These are phyloP conservation scores for Heterotilapia buettikoferi DNA, from an alignment of 2,113 vertebrate species.

Conservation along the genomic window DNA sequence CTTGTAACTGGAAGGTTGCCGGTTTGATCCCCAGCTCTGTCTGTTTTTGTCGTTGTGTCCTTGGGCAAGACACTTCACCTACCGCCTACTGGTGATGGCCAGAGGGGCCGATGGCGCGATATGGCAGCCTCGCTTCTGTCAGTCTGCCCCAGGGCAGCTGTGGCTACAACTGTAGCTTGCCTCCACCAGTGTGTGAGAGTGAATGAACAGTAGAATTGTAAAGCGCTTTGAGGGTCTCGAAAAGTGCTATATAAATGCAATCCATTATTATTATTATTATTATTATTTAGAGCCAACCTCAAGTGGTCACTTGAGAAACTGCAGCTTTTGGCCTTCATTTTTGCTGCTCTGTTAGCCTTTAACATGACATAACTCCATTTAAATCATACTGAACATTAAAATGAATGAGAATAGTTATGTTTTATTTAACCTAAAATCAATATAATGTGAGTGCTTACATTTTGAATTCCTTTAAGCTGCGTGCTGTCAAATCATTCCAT, in stretches of 20 bases:
- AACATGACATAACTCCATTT: background rate
- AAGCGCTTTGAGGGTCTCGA: background rate
- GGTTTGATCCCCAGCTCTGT: background rate
- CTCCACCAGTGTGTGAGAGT: background rate
- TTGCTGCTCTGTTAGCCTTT: background rate
- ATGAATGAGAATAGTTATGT: background rate
- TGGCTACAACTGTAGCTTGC: background rate
- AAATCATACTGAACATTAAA: background rate
- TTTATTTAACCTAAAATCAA: background rate
- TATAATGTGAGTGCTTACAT: background rate
- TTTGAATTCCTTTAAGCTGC: background rate
- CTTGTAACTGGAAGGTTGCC: background rate
- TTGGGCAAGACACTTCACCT: background rate
- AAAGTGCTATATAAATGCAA: background rate
- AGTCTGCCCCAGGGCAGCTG: background rate
- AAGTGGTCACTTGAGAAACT: background rate
- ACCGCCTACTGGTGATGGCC: background rate
- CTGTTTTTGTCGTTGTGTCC: background rate
- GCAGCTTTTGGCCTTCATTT: background rate
- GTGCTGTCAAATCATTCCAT: background rate
- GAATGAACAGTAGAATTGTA: background rate
- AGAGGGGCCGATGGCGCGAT: background rate
- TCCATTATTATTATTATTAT: background rate
- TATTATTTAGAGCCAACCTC: background rate
- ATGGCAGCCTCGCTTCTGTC: background rate